A percentile compares a stretch with the other conserved stretches of the same genome.
phyloP scores from a whole-genome alignment of 2,797 vertebrate species.

The Rhinella marina region DNA sequence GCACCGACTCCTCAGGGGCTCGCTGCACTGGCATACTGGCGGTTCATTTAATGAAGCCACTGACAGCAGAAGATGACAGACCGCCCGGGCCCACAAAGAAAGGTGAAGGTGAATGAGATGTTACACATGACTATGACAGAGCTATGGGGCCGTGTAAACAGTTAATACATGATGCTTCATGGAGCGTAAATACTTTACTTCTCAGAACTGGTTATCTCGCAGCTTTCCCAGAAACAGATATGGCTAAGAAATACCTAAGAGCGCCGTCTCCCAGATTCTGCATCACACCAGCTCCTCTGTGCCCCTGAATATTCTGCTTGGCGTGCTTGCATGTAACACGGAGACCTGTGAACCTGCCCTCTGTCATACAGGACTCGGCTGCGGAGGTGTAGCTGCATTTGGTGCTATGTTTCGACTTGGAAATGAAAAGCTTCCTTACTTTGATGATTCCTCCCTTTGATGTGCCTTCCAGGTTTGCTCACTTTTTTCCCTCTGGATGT shows the following conservation, averaged over 20 bases:
- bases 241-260: neutral
- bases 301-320: neutral
- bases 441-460: constrained; percentile 34
- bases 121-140: too few relatives aligned
- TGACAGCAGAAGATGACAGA: too few relatives aligned
- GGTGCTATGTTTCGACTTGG: neutral
- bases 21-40: too few relatives aligned
- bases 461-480: neutral
- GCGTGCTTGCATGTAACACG: neutral
- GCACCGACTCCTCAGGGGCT: too few relatives aligned
- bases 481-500: neutral
- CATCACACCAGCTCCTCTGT: neutral
- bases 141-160: too few relatives aligned
- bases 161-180: too few relatives aligned
- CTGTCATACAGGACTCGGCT: neutral
- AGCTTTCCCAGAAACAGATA: neutral
- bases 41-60: too few relatives aligned
- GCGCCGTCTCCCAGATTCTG: neutral
- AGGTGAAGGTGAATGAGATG: too few relatives aligned
- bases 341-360: constrained; percentile 17
- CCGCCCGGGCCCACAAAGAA: too few relatives aligned
- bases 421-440: neutral
- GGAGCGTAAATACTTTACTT: too few relatives aligned
- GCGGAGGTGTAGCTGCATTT: neutral
- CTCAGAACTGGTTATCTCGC: neutral